Conservation (phyloP, 2,113 vertebrate genomes). For the Hippotragus niger region DNA sequence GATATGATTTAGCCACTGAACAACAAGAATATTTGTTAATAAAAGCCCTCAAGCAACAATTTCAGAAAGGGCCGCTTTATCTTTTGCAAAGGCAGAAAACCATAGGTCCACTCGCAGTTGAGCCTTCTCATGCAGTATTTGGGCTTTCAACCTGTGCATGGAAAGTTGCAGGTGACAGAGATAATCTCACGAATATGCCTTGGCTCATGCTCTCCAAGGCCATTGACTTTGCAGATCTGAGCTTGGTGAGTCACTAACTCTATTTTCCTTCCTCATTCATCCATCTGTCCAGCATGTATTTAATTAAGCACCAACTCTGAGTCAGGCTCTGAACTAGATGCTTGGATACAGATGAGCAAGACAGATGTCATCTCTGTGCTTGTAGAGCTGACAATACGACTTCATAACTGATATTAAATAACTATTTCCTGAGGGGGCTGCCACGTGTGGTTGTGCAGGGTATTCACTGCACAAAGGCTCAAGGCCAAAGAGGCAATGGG, state of each 20-base stretch:
- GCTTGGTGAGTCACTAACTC: neutral
- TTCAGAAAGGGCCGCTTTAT: neutral
- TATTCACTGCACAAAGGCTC: neutral
- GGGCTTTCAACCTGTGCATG: neutral
- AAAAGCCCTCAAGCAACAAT: neutral
- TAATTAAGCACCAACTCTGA: neutral
- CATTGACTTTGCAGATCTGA: neutral
- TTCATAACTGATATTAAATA: neutral
- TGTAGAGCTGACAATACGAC: neutral
- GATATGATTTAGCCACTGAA: neutral
- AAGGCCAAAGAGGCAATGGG: neutral
- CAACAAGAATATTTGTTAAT: neutral
- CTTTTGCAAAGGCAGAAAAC: neutral
- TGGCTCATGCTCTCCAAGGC: neutral
- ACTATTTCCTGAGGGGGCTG: neutral
- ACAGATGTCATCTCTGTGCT: neutral
- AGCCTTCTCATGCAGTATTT: neutral
- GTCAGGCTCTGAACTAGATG: neutral
- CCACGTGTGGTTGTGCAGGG: neutral
- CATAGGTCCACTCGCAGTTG: neutral
- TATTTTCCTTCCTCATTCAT: neutral
- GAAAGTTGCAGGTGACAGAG: neutral
- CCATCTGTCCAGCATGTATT: constrained; percentile 2
- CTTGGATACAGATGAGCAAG: neutral
- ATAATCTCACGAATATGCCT: neutral